Base-by-base conservation (phyloP, 2,888 invertebrate genomes). In the Acheta domesticus region DNA sequence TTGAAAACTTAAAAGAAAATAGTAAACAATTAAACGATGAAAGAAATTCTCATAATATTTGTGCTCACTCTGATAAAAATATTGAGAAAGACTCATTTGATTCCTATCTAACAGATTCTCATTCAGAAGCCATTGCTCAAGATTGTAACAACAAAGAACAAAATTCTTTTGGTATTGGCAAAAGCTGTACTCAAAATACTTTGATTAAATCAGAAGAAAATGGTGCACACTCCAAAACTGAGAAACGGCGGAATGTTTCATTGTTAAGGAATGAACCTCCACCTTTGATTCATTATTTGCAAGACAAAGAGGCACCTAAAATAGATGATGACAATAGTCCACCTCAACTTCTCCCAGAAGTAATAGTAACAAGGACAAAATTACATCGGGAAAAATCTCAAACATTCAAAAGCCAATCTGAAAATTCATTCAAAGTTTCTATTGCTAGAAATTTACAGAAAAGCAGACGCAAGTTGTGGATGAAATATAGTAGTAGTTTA, bases 261-360 rank as follows among this genome's bases (percentile, higher is more conserved):
- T n/a, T 62, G n/a, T 19, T n/a, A 14, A 62, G 62, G n/a, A 62
- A 62, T 12, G 62, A 62, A 62, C 80, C 81, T 19, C 81, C 81
- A 12, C 50, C 76, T 16, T 62, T 81, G 8, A 77, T 80, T 12
- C 81, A 80, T 48, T 81, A 81, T 74, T 62, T 80, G 16, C 49
- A 77, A 21, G 81, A 81, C 19, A 20, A 48, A 23, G 78, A 62
- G n/a, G 36, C 62, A 14, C 49, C 78, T 20, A 77, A 62, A 21
- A 20, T 20, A n/a, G 48, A 62, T 20, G 77, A 78, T 74, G 77
- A 74, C 36, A 77, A 76, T 20, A 77, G 75, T 36, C 79, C 81
- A 48, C 81, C 81, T 21, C 76, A 77, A 23, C 77, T 81, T 20
- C 48, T 81, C 48, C 81, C 81, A 75, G 81, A 81, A 62, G 78